Evolutionary conservation across 2,797 vertebrate genomes (phyloP).

Genomic region (Coregonus sp.): DNA sequence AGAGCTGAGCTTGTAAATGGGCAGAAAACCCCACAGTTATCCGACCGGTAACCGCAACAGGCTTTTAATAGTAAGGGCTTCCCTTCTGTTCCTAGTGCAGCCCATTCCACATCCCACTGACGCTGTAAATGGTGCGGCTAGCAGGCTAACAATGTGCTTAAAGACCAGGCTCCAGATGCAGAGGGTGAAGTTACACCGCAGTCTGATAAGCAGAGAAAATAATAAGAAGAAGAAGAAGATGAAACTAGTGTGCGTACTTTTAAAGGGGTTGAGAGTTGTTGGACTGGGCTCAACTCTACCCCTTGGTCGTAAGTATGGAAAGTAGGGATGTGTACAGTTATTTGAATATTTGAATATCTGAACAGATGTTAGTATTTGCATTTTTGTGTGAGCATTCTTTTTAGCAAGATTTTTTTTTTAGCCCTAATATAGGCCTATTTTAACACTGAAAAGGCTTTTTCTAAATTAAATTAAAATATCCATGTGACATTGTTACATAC

Average conservation of each 20-base stretch:
- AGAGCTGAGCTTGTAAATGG: slow-evolving; percentile 55
- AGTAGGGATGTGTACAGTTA: too few relatives aligned
- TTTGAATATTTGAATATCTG: too few relatives aligned
- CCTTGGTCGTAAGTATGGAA: slow-evolving; percentile 1
- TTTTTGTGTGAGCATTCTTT: too few relatives aligned
- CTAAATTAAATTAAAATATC: too few relatives aligned
- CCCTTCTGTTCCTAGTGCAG: slow-evolving; percentile 39
- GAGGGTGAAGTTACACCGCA: not conserved
- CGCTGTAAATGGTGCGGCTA: slow-evolving; percentile 38
- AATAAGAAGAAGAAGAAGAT: not conserved
- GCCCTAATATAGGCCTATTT: too few relatives aligned
- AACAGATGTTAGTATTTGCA: too few relatives aligned
- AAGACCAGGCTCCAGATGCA: slow-evolving; percentile 21
- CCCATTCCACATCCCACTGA: slow-evolving; percentile 42
- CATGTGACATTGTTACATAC: too few relatives aligned
- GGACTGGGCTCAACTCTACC: not conserved
- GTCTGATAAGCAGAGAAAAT: slow-evolving; percentile 15
- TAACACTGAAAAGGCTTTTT: too few relatives aligned
- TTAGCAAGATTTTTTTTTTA: too few relatives aligned
- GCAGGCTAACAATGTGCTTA: slow-evolving; percentile 39
- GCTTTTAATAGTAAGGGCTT: slow-evolving; percentile 45
- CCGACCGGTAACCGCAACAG: slow-evolving; percentile 34
- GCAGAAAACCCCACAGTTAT: slow-evolving; percentile 27
- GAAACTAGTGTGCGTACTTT: not conserved
- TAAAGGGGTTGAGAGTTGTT: not conserved